Percentiles rank a stretch among this genome's conserved stretches.
Evolutionary conservation across 1,140 invertebrate species (phyloP).

Genomic region (Zaprionus capensis): DNA sequence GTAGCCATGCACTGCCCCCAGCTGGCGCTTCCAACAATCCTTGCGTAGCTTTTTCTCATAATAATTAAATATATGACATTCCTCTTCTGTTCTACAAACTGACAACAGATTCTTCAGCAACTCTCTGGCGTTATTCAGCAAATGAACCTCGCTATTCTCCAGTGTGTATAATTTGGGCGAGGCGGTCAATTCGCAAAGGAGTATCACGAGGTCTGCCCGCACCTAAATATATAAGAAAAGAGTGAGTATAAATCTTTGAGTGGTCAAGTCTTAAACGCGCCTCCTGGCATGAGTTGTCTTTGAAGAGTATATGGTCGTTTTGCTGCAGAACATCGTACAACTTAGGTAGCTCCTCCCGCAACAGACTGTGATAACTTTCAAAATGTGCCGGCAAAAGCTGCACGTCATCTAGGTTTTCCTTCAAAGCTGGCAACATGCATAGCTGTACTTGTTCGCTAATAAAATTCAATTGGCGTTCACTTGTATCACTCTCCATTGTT

Average conservation of each 20-base stretch:
- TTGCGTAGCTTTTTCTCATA: constrained; percentile 58
- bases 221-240: constrained; percentile 34
- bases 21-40: constrained; percentile 60
- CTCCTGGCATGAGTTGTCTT: constrained; percentile 29
- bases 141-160: background rate
- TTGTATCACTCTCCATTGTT: constrained; percentile 37
- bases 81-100: constrained; percentile 11
- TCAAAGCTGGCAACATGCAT: constrained; percentile 62
- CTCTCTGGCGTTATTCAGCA: constrained; percentile 45
- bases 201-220: constrained; percentile 45
- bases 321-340: constrained; percentile 60
- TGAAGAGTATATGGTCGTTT: constrained; percentile 13
- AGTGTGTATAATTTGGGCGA: constrained; percentile 47
- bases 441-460: constrained; percentile 57
- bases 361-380: constrained; percentile 44
- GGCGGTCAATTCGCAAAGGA: constrained; percentile 65
- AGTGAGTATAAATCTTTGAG: background rate
- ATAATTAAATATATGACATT: constrained; percentile 46
- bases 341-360: constrained; percentile 51
- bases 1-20: constrained; percentile 63
- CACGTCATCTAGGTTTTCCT: constrained; percentile 51
- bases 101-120: constrained; percentile 35
- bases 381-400: constrained; percentile 49
- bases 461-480: constrained; percentile 20
- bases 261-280: constrained; percentile 1